A percentile compares a stretch with the other conserved stretches of the same genome.
phyloP scores from a whole-genome alignment of 2,113 vertebrate genomes.

The Casuarius casuarius region DNA sequence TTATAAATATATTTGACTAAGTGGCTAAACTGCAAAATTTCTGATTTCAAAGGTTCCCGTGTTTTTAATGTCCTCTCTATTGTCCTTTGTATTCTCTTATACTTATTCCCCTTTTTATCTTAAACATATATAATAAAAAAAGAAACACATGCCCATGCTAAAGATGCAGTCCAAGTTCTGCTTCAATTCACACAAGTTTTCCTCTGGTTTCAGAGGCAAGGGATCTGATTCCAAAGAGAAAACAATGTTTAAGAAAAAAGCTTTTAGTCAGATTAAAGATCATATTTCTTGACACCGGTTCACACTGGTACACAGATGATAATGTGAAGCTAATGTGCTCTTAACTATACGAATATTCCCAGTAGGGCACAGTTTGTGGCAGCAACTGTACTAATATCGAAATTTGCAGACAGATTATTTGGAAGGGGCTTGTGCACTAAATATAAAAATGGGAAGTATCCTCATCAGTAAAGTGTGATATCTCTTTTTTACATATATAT shows the following conservation, averaged over 20 bases:
- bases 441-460: background rate
- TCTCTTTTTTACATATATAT: background rate
- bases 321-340: background rate
- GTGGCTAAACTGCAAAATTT: background rate
- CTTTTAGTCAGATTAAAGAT: background rate
- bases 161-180: background rate
- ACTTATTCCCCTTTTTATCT: background rate
- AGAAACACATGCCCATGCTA: background rate
- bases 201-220: background rate
- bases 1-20: background rate
- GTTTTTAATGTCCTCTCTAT: background rate
- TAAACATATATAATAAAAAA: background rate
- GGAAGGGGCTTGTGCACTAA: background rate
- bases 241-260: background rate
- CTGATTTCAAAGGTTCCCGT: background rate
- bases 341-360: background rate
- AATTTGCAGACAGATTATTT: background rate
- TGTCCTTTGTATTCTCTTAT: background rate
- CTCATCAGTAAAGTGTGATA: background rate
- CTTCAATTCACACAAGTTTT: background rate
- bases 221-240: background rate
- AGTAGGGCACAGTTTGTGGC: background rate
- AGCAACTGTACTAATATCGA: background rate
- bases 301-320: background rate
- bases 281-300: background rate